Evolutionary conservation across 2,797 vertebrate species (phyloP).

Genomic region (Hephaestus fuliginosus): DNA sequence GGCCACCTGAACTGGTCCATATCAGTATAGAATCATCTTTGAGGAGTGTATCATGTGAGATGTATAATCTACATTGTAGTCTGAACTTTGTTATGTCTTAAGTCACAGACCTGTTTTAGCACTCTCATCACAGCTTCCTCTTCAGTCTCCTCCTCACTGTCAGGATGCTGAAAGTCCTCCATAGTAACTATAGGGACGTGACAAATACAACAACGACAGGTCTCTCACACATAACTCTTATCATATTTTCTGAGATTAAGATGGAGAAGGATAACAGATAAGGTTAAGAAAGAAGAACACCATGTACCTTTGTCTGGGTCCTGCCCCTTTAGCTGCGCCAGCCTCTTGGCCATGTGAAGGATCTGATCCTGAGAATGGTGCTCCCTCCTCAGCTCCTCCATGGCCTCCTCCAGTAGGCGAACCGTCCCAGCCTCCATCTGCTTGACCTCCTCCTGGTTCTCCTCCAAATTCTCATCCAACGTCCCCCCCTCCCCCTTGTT

Average conservation of each 20-base stretch:
- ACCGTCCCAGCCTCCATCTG: constrained; percentile 90
- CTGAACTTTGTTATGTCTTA: not conserved
- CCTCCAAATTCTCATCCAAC: constrained; percentile 83
- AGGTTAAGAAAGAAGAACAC: not conserved
- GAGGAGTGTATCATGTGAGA: not conserved
- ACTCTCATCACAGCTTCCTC: constrained; percentile 91
- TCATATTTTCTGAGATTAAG: constrained; percentile 15
- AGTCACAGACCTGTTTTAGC: constrained; percentile 88
- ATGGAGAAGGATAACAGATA: not conserved
- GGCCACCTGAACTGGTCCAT: constrained; percentile 31
- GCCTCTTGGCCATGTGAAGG: constrained; percentile 90
- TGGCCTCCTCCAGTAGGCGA: constrained; percentile 90
- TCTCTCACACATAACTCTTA: not conserved
- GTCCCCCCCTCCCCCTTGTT: constrained; percentile 80
- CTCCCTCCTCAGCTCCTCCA: constrained; percentile 89
- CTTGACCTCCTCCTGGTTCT: constrained; percentile 72
- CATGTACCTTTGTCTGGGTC: constrained; percentile 91
- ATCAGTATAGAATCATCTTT: not conserved
- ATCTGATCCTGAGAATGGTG: constrained; percentile 89
- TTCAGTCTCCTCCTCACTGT: constrained; percentile 95
- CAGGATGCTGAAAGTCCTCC: constrained; percentile 87
- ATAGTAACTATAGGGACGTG: constrained; percentile 86
- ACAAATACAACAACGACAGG: constrained; percentile 23
- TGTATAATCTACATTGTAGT: constrained; percentile 7
- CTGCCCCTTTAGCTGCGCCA: constrained; percentile 91